Evolutionary conservation across 2,797 vertebrate genomes (phyloP).

Genomic region (Luscinia megarhynchos): DNA sequence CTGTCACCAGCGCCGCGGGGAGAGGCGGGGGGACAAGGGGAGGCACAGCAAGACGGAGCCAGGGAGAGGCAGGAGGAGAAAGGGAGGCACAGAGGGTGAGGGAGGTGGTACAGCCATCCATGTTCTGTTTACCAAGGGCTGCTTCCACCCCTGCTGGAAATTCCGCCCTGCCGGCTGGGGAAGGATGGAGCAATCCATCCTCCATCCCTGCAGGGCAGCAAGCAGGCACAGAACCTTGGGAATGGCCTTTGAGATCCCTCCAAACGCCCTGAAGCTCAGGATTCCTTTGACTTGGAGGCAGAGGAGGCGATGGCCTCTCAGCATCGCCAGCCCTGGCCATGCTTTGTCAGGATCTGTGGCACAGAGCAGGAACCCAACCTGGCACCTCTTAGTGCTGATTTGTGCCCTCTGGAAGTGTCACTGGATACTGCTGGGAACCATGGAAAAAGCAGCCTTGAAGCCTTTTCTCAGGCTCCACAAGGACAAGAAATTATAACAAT

Average conservation of each 20-base stretch:
- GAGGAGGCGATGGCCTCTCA: neutral
- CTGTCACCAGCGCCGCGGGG: conserved; percentile 49
- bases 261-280: neutral
- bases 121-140: neutral
- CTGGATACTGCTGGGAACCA: too few species aligned
- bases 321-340: fast-evolving
- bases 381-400: neutral
- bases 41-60: neutral
- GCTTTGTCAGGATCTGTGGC: fast-evolving
- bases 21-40: neutral
- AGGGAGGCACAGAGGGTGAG: neutral
- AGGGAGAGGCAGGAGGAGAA: neutral
- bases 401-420: neutral
- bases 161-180: neutral
- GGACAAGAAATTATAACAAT: too few species aligned
- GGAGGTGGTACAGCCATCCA: neutral
- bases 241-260: neutral
- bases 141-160: neutral
- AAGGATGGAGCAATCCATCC: neutral
- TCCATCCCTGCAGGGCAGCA: fast-evolving
- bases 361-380: neutral
- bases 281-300: neutral
- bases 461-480: too few species aligned
- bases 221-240: neutral
- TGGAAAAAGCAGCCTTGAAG: too few species aligned